Conservation (phyloP, 1,140 invertebrate species). For the Heliconius hermathena region DNA sequence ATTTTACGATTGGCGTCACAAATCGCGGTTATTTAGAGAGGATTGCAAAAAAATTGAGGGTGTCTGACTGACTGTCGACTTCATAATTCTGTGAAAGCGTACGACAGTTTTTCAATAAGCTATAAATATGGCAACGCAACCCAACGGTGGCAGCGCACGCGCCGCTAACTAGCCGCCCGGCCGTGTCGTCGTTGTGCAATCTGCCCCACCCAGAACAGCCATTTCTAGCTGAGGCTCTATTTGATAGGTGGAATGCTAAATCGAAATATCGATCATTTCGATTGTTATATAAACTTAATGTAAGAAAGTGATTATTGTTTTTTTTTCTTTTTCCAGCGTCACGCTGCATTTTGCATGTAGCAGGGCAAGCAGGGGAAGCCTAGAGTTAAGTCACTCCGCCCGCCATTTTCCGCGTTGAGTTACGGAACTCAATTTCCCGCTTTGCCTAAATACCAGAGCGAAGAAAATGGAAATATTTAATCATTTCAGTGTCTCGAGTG, state of each 20-base stretch:
- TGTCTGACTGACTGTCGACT: conserved; percentile 35
- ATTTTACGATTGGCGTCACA: conserved; percentile 39
- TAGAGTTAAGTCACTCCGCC: too few relatives aligned
- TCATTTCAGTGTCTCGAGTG: too few relatives aligned
- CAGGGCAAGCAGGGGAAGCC: too few relatives aligned
- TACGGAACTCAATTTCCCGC: too few relatives aligned
- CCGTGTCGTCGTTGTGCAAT: conserved; percentile 76
- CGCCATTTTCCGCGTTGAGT: too few relatives aligned
- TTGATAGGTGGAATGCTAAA: conserved; percentile 19
- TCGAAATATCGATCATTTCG: background rate
- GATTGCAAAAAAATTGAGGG: conserved; percentile 31
- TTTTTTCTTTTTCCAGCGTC: too few relatives aligned
- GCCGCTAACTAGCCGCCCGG: conserved; percentile 72
- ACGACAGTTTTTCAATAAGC: conserved; percentile 77
- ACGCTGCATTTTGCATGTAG: too few relatives aligned
- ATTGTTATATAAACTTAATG: background rate
- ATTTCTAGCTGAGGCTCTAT: conserved; percentile 44
- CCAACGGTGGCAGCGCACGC: conserved; percentile 73
- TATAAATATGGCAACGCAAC: conserved; percentile 76
- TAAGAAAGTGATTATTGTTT: background rate
- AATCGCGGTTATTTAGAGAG: conserved; percentile 36
- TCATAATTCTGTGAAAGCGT: conserved; percentile 60
- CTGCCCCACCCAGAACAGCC: conserved; percentile 69
- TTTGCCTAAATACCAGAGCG: too few relatives aligned
- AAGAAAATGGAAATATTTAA: too few relatives aligned